These are phyloP conservation scores for Tipula confusa DNA, from an alignment of 2,888 invertebrate species.

Conservation along the genomic window DNA sequence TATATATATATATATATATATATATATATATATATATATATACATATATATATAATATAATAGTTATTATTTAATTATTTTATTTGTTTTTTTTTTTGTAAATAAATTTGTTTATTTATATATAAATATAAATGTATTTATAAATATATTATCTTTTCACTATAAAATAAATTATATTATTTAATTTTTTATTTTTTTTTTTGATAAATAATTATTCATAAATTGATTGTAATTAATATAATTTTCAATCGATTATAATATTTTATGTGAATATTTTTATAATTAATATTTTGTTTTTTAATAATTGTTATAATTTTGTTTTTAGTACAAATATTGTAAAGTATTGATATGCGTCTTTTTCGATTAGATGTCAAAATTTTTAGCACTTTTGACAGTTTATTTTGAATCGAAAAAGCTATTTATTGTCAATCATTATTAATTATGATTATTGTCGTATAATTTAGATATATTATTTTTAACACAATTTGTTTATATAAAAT, in stretches of 20 bases:
- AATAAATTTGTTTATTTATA: background rate
- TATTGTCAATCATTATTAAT: background rate
- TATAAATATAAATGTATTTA: background rate
- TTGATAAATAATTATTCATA: background rate
- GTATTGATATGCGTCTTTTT: slow-evolving; percentile 1
- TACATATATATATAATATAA: background rate
- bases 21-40: slow-evolving; percentile 31
- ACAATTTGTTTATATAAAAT: background rate
- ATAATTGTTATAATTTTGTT: background rate
- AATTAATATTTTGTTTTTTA: background rate
- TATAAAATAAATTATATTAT: background rate
- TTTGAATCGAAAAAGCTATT: background rate
- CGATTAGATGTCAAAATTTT: background rate
- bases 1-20: slow-evolving; percentile 31
- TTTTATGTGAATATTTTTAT: background rate
- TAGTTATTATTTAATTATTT: background rate
- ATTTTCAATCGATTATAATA: slow-evolving; percentile 25
- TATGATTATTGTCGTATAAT: background rate
- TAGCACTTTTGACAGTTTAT: background rate
- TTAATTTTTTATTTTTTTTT: background rate
- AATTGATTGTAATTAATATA: slow-evolving; percentile 1
- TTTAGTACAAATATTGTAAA: background rate
- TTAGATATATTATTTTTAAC: background rate
- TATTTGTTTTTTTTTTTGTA: background rate
- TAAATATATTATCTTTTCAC: too few species aligned